A percentile compares a stretch with the other conserved stretches of the same genome.
These are phyloP conservation scores for Enteromius afrohamiltoni DNA, from an alignment of 2,797 vertebrate genomes.

Conservation along the genomic window DNA sequence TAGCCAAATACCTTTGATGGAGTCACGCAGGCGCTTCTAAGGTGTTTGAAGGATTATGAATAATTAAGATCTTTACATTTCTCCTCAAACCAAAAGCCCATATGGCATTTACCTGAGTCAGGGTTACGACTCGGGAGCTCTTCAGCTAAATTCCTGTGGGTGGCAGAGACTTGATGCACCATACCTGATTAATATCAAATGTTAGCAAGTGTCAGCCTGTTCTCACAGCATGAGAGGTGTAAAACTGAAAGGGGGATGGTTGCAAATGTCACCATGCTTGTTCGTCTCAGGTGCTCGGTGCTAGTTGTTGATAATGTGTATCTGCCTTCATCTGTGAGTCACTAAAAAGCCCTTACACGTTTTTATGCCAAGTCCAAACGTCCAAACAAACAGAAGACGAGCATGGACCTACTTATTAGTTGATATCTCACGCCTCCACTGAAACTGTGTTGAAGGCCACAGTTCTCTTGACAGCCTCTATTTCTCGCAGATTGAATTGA, in stretches of 20 bases:
- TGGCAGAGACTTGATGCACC: constrained; percentile 43
- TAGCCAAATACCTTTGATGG: constrained; percentile 11
- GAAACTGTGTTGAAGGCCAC: constrained; percentile 37
- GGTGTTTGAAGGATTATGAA: constrained; percentile 46
- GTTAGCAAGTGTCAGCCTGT: constrained; percentile 44
- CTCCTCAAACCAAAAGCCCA: constrained; percentile 7
- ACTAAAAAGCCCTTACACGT: constrained; percentile 21
- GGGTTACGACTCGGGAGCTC: constrained; percentile 26
- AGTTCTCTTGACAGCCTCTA: constrained; percentile 27
- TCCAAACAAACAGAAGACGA: constrained; percentile 18
- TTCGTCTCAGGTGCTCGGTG: constrained; percentile 19
- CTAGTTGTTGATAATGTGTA: constrained; percentile 29
- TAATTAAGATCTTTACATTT: constrained; percentile 50
- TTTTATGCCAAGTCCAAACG: constrained; percentile 21
- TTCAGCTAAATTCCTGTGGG: constrained; percentile 25
- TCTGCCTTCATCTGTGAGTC: constrained; percentile 8
- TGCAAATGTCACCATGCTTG: constrained; percentile 49
- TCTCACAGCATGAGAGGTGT: constrained; percentile 38
- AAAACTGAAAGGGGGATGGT: constrained; percentile 41
- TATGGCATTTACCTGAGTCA: constrained; percentile 42
- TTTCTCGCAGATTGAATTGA: constrained; percentile 45
- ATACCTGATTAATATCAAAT: constrained; percentile 60
- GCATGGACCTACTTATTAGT: constrained; percentile 42
- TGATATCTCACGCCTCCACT: constrained; percentile 23
- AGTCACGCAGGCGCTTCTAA: constrained; percentile 18